Percentiles rank a stretch among this genome's conserved stretches.
These are phyloP conservation scores for Synergus gifuensis DNA, from an alignment of 2,888 invertebrate genomes.

Conservation along the genomic window DNA sequence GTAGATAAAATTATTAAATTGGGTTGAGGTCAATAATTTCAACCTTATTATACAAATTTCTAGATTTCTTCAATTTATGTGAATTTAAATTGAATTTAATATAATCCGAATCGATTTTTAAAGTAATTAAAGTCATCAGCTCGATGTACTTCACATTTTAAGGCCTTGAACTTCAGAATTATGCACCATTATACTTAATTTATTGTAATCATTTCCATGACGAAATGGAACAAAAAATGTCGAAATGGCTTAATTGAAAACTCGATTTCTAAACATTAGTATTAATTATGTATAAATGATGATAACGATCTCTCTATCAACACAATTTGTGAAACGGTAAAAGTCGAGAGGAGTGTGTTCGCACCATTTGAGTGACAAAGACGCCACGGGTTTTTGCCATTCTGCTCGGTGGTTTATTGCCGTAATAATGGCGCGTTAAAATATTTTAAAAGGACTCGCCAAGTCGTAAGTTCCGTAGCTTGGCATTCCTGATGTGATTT, in stretches of 20 bases:
- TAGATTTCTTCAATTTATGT: too few relatives aligned
- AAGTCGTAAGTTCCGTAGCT: constrained; percentile 42
- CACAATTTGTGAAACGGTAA: constrained; percentile 21
- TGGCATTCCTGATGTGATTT: constrained; percentile 35
- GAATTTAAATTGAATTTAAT: too few relatives aligned
- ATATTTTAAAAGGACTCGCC: constrained; percentile 49
- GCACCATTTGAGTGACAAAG: neutral
- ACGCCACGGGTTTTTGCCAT: constrained; percentile 30
- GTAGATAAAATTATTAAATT: too few relatives aligned
- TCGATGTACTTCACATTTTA: neutral
- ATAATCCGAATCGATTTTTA: neutral
- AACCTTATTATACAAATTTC: too few relatives aligned
- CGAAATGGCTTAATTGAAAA: constrained; percentile 19
- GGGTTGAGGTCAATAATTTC: too few relatives aligned
- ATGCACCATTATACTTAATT: neutral
- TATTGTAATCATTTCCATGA: neutral
- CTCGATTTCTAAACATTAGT: neutral
- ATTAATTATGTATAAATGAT: constrained; percentile 12
- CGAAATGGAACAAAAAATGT: neutral
- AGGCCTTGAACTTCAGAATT: neutral
- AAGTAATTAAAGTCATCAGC: neutral
- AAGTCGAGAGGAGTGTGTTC: neutral
- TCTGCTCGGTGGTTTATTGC: constrained; percentile 50
- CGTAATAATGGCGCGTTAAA: constrained; percentile 56
- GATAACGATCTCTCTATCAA: constrained; percentile 9